These are phyloP conservation scores for Drosophila seclusa DNA, from an alignment of 2,888 invertebrate species.

Conservation along the genomic window DNA sequence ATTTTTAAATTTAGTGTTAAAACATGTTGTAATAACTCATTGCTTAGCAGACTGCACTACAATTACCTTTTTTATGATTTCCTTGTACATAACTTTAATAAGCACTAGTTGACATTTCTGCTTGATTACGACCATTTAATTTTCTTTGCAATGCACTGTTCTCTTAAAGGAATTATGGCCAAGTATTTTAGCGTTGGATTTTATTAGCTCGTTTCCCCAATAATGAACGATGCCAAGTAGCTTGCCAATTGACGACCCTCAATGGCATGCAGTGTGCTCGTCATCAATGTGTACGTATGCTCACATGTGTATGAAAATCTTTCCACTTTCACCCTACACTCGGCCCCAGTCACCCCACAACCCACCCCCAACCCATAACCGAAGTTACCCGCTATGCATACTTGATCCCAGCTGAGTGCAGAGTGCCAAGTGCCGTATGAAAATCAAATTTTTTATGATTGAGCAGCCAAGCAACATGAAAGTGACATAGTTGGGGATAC, in stretches of 20 bases:
- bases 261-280: constrained; percentile 20
- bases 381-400: constrained; percentile 4
- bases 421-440: constrained; percentile 64
- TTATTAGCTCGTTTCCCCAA: constrained; percentile 35
- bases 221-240: constrained; percentile 31
- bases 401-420: constrained; percentile 28
- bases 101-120: neutral
- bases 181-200: constrained; percentile 21
- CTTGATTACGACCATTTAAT: constrained; percentile 1
- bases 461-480: constrained; percentile 75
- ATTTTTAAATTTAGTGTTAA: too few relatives aligned
- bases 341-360: neutral
- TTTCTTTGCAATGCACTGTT: constrained; percentile 3
- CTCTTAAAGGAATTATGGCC: constrained; percentile 20
- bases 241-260: constrained; percentile 52
- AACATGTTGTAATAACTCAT: neutral
- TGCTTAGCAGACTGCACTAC: neutral
- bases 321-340: constrained; percentile 16
- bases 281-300: constrained; percentile 32
- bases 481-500: constrained; percentile 37
- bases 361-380: neutral
- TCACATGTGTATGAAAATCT: constrained; percentile 19
- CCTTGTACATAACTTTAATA: neutral
- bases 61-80: neutral
- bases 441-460: constrained; percentile 80